Conservation (phyloP, 2,113 vertebrate genomes). For the Prinia subflava region DNA sequence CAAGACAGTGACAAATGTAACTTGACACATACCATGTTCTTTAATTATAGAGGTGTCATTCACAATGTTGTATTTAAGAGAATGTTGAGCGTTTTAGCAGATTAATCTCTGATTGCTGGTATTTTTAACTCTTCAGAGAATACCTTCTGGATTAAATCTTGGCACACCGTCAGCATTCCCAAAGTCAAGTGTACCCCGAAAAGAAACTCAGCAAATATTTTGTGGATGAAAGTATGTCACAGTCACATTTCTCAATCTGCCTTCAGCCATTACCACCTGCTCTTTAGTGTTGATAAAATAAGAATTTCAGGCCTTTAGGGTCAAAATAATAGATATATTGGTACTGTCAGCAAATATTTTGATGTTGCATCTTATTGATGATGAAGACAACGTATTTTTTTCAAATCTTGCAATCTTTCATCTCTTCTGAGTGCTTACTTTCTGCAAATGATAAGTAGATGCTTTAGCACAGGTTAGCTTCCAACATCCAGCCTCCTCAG, state of each 20-base stretch:
- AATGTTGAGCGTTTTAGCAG: constrained; percentile 19
- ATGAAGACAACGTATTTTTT: background rate
- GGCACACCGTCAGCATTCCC: background rate
- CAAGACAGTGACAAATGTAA: constrained; percentile 59
- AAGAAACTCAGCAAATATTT: constrained; percentile 28
- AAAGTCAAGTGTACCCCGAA: constrained; percentile 7
- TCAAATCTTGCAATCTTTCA: background rate
- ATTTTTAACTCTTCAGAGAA: constrained; percentile 30
- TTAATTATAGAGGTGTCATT: constrained; percentile 61
- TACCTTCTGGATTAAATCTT: constrained; percentile 9
- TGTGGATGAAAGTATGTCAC: constrained; percentile 20
- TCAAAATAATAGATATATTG: background rate
- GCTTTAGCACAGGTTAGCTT: background rate
- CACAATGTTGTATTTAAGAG: constrained; percentile 32
- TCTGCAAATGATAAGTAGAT: background rate
- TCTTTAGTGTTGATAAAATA: background rate
- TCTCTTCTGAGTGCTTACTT: background rate
- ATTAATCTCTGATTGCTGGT: constrained; percentile 57
- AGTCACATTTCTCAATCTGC: constrained; percentile 14
- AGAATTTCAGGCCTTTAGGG: background rate
- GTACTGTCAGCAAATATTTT: background rate
- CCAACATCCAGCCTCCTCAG: background rate
- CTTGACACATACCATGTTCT: constrained; percentile 44
- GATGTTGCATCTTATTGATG: background rate
- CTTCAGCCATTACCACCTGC: background rate